Evolutionary conservation across 2,113 vertebrate genomes (phyloP), one percentile per base, ranked within the genome.

Genomic region (Heteronetta atricapilla): DNA sequence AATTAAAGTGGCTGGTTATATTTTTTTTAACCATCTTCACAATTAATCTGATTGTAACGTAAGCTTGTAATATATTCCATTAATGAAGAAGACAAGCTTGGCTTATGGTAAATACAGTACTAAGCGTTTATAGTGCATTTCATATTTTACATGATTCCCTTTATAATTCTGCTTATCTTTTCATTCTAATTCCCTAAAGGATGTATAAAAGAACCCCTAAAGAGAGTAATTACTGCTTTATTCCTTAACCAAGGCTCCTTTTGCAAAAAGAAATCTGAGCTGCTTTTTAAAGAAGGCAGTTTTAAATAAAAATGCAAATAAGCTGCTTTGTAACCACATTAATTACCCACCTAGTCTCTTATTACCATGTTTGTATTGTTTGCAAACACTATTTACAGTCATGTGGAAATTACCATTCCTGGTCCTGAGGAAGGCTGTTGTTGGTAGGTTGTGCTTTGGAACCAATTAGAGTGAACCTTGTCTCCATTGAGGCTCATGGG

Each of bases 81-180:
- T 98, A 98, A 97, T 96, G 94, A 97, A 97, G 96, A 97, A 98
- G 98, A 97, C 97, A 97, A 96, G 95, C 94, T 89, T 96, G 96
- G 97, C 93, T 98, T 97, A 97, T 98, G 97, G 98, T 98, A 98
- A 98, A 98, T 97, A 97, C 94, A 93, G 94, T 97, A 98, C 97
- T 98, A 98, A 98, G 98, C 98, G 98, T 98, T 98, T 98, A 97
- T 98, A 97, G 98, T 97, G 97, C 97, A 97, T 98, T 98, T 98
- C 97, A 98, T 98, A 98, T 98, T 99, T 98, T 99, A 98, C 98
- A 98, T 98, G 98, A 99, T 99, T 99, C 98, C 98, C 97, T 99
- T 98, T 99, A 99, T 99, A 99, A 99, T 99, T 99, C 98, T 99
- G 99, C 99, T 99, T 99, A 99, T 99, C 98, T 99, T 99, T 99